Percentiles rank a stretch among this genome's conserved stretches.
Evolutionary conservation across 2,888 invertebrate species (phyloP).

Genomic region (Sabatieria punctata): DNA sequence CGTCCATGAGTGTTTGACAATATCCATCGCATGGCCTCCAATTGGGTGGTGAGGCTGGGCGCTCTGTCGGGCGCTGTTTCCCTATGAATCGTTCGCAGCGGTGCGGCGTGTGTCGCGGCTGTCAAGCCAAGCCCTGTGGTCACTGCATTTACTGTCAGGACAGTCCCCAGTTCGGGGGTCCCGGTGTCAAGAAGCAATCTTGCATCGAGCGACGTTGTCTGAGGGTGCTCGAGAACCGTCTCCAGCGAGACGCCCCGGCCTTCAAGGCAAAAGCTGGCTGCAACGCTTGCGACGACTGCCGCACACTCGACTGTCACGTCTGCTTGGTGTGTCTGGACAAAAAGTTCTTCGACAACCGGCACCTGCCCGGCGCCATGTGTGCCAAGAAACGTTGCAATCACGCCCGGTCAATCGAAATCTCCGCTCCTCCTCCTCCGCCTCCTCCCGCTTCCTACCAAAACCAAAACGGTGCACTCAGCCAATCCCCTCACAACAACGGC

Average conservation of each 20-base stretch:
- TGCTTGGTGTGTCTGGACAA: constrained; percentile 29
- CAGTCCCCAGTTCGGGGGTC: constrained; percentile 92
- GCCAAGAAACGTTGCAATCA: constrained; percentile 30
- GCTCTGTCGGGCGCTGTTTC: too few species aligned
- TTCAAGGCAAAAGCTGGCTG: constrained; percentile 29
- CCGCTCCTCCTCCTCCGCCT: constrained; percentile 2
- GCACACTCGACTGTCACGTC: constrained; percentile 24
- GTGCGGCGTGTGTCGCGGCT: constrained; percentile 28
- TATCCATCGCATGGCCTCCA: too few species aligned
- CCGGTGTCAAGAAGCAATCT: constrained; percentile 83
- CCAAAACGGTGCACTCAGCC: too few species aligned
- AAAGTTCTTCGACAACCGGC: constrained; percentile 27
- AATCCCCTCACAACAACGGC: too few species aligned
- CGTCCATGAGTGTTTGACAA: too few species aligned
- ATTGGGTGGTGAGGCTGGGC: too few species aligned
- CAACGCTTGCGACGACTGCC: constrained; percentile 27
- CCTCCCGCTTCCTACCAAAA: background rate
- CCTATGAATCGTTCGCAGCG: constrained; percentile 21
- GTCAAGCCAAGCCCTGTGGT: constrained; percentile 46
- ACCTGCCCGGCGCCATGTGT: constrained; percentile 29
- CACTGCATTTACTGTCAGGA: constrained; percentile 91
- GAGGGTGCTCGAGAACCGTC: constrained; percentile 25
- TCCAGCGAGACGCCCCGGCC: constrained; percentile 28
- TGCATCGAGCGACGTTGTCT: constrained; percentile 64
- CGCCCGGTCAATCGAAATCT: constrained; percentile 23